These are phyloP conservation scores for Poeciliopsis turrubarensis DNA, from an alignment of 2,113 vertebrate genomes.

Conservation along the genomic window DNA sequence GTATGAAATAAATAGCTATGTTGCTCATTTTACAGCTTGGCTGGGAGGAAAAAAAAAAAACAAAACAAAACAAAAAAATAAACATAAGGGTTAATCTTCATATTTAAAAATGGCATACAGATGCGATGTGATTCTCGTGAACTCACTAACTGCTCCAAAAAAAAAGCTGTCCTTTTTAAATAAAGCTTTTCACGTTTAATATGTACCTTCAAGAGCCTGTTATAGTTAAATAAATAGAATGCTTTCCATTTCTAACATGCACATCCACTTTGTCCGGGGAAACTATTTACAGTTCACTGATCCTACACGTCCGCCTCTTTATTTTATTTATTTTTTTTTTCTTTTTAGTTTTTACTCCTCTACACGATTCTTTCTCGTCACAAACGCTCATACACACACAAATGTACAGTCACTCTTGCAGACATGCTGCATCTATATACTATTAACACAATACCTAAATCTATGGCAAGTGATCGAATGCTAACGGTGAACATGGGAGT, in stretches of 20 bases:
- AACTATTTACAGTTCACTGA: conserved; percentile 83
- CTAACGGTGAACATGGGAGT: conserved; percentile 78
- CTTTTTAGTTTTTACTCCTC: conserved; percentile 23
- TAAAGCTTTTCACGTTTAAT: conserved; percentile 85
- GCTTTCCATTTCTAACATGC: conserved; percentile 87
- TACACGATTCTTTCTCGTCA: conserved; percentile 66
- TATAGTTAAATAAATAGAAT: conserved; percentile 89
- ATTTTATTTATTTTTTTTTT: conserved; percentile 22
- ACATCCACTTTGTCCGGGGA: conserved; percentile 83
- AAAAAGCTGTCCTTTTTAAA: conserved; percentile 82
- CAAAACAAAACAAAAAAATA: conserved; percentile 44
- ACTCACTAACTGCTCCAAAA: conserved; percentile 67
- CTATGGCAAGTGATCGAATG: conserved; percentile 84
- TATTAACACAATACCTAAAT: conserved; percentile 81
- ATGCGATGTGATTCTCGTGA: conserved; percentile 72
- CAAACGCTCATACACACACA: conserved; percentile 73
- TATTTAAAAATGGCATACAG: conserved; percentile 79
- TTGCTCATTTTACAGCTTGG: conserved; percentile 82
- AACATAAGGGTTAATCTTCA: conserved; percentile 78
- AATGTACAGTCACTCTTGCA: conserved; percentile 77
- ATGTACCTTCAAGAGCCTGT: conserved; percentile 85
- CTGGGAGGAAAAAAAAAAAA: conserved; percentile 61
- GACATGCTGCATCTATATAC: conserved; percentile 78
- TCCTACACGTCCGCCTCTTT: conserved; percentile 61
- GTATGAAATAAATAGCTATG: conserved; percentile 85